Conservation (phyloP, 2,888 invertebrate species). For the Rotaria sp. region DNA sequence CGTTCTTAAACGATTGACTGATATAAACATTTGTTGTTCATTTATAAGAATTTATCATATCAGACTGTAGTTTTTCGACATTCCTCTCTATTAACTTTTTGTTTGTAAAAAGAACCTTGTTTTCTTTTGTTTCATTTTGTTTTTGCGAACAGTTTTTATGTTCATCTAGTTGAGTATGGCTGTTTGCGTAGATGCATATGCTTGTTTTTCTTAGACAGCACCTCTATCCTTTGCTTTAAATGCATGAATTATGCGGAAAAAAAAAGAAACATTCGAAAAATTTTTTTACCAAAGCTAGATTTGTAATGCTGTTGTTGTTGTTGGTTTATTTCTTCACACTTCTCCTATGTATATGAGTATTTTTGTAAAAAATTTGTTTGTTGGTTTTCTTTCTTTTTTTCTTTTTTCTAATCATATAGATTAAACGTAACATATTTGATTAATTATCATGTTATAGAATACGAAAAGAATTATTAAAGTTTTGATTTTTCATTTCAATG, state of each 20-base stretch:
- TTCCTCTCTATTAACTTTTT: background rate
- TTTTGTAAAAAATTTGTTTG: slow-evolving; percentile 6
- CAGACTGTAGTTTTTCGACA: slow-evolving; percentile 5
- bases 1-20: background rate
- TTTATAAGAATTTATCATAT: background rate
- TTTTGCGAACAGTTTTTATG: slow-evolving; percentile 7
- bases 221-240: background rate
- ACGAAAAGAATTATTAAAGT: background rate
- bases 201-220: background rate
- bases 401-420: slow-evolving; percentile 14
- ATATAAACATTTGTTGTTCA: background rate
- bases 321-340: background rate
- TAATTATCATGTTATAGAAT: background rate
- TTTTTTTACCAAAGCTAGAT: no score
- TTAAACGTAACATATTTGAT: slow-evolving; percentile 3
- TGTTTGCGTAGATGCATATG: background rate
- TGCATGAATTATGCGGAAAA: background rate
- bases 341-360: background rate
- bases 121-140: background rate
- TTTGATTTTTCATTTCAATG: background rate
- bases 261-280: background rate
- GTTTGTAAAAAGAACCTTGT: background rate
- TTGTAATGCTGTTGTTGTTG: no score
- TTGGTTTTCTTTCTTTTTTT: background rate
- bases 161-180: slow-evolving; percentile 15